Evolutionary conservation across 2,797 vertebrate genomes (phyloP).

Genomic region (Sternotherus odoratus): DNA sequence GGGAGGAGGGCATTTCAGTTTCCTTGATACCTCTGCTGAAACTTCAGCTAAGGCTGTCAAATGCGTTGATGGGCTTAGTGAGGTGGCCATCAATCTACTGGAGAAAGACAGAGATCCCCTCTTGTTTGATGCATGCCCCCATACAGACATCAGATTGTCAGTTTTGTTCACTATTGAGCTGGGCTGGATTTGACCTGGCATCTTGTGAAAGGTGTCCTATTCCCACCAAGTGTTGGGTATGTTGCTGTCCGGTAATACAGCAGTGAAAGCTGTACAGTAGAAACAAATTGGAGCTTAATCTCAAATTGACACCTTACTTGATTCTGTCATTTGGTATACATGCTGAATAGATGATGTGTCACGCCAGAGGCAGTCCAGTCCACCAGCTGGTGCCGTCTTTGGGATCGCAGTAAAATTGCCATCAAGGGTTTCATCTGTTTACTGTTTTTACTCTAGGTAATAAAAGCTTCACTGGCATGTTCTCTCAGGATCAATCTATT

Average conservation of each 20-base stretch:
- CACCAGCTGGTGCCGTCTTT: neutral
- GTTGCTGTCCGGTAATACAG: neutral
- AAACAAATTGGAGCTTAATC: neutral
- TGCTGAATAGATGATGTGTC: neutral
- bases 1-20: neutral
- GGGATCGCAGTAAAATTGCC: neutral
- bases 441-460: neutral
- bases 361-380: neutral
- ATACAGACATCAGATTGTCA: neutral
- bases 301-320: neutral
- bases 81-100: neutral
- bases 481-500: neutral
- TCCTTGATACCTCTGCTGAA: neutral
- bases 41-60: neutral
- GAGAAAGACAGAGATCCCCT: neutral
- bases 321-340: neutral
- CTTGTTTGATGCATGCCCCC: neutral
- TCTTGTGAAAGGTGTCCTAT: neutral
- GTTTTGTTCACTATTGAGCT: neutral
- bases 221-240: neutral
- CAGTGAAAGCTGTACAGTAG: fast-evolving
- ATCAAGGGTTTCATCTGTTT: neutral
- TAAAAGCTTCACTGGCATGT: neutral
- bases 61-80: neutral
- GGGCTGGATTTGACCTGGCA: neutral